Evolutionary conservation across 1,140 invertebrate species (phyloP), one percentile per base, ranked within the genome.

Genomic region (Drosophila azteca): DNA sequence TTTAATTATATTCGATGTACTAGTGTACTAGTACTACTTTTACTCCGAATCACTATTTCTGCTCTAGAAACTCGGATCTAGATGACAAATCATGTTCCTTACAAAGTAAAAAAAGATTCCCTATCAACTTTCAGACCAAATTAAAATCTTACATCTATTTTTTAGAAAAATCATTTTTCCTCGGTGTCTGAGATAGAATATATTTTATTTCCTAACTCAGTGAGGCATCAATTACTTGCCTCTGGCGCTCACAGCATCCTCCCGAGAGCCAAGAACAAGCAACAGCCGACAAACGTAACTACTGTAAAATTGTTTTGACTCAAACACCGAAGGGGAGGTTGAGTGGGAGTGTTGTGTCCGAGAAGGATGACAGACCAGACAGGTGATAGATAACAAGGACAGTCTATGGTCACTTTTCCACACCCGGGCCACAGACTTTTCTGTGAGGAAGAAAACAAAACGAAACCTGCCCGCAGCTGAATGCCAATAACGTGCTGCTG

Each of bases 351-450:
- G 9, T 7, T 31, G 24, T 20, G 41, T 11, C 5, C 6, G 26
- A 11, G 31, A 31, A 61, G 67, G 35, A 26, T 61, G 71, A 74
- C 71, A 74, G 20, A 5, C 61, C 29, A 29, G 71, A 75, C 71
- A 75, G 71, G 70, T 75, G 70, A 75, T 66, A 75, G 71, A 75
- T 75, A 75, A 75, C 71, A 35, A 75, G 71, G 71, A 75, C 71
- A 74, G 61, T 75, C 61, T 59, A 66, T 65, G 71, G 64, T 65
- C 61, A 75, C 75, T 75, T 75, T 75, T 75, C 53, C 52, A 66
- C 70, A 67, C 53, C 61, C 29, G 24, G 26, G 24, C 4, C 29
- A 17, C 41, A 22, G 22, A 17, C 50, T 48, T 13, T 29, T 24
- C 31, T 35, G 22, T 63, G 57, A 54, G 48, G 68, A 57, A 44